Conservation (phyloP, 1,140 invertebrate species). For the Lepidurus apus region DNA sequence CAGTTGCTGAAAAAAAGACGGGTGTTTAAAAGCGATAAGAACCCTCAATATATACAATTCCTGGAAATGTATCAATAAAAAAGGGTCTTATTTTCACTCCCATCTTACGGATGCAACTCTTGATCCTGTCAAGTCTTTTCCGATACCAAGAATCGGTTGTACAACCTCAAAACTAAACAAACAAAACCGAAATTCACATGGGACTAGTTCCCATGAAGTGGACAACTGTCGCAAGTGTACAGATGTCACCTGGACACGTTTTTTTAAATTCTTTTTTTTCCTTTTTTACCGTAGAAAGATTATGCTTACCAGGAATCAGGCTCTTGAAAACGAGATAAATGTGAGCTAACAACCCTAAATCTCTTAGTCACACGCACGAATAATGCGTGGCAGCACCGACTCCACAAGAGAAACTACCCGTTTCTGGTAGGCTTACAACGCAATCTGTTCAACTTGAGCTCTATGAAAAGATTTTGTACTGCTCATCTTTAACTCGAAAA, state of each 20-base stretch:
- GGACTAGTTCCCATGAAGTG: not conserved
- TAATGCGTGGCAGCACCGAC: not conserved
- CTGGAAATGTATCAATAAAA: not conserved
- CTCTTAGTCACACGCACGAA: conserved; percentile 13
- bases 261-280: not conserved
- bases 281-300: not conserved
- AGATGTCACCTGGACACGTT: not conserved
- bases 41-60: not conserved
- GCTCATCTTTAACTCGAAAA: too few species aligned
- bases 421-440: too few species aligned
- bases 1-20: not conserved
- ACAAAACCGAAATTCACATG: not conserved
- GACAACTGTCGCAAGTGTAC: not conserved
- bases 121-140: not conserved
- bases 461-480: too few species aligned
- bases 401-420: not conserved
- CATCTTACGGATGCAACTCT: not conserved
- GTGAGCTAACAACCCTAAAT: not conserved
- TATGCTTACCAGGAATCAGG: not conserved
- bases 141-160: not conserved
- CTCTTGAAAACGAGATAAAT: not conserved
- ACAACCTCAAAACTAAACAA: not conserved
- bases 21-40: not conserved
- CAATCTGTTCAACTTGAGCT: too few species aligned
- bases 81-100: not conserved